Base-by-base conservation (phyloP, 1,140 invertebrate genomes). In the Campoletis sonorensis region DNA sequence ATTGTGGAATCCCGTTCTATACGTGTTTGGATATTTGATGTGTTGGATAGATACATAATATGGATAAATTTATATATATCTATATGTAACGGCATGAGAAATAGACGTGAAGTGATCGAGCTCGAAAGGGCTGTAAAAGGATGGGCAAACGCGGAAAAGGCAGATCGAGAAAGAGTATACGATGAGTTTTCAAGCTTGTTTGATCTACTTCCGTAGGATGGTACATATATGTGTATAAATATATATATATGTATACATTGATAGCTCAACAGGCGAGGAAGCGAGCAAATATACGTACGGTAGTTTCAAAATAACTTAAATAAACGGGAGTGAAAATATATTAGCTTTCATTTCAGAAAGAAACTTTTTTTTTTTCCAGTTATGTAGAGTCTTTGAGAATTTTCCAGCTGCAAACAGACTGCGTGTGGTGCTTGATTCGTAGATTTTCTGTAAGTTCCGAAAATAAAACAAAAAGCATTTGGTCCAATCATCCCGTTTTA, bases 171-270 rank as follows among this genome's bases (percentile, higher is more conserved):
- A 61, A 77, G 51, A 30, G 73, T 33, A 37, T 33, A 77, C 73
- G 73, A 77, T 64, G 73, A 77, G 73, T 64, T 77, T 77, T 77
- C 54, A 61, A 30, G 51, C 49, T 61, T 77, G 73, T 77, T 77
- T 77, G 73, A 77, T 77, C 73, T 77, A 61, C 73, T 77, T 30
- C 27, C 16, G 30, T 61, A 13, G 40, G 5, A 10, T 13, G 5
- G 18, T 58, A 21, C 27, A 4, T 70, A 70, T 33, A 33, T 70
- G 23, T 67, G 15, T 67, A 67, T 67, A 27, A 30, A 67, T 13
- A 67, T 23, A 67, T 23, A 54, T 49, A n/a, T n/a, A n/a, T n/a
- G n/a, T n/a, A n/a, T n/a, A n/a, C n/a, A n/a, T 75, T 58, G 72
- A 49, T 11, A n/a, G 72, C 72, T 75, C 72, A 75, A 75, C 72